Evolutionary conservation across 2,888 invertebrate species (phyloP), one percentile per base, ranked within the genome.

Genomic region (Drosophila prolongata): DNA sequence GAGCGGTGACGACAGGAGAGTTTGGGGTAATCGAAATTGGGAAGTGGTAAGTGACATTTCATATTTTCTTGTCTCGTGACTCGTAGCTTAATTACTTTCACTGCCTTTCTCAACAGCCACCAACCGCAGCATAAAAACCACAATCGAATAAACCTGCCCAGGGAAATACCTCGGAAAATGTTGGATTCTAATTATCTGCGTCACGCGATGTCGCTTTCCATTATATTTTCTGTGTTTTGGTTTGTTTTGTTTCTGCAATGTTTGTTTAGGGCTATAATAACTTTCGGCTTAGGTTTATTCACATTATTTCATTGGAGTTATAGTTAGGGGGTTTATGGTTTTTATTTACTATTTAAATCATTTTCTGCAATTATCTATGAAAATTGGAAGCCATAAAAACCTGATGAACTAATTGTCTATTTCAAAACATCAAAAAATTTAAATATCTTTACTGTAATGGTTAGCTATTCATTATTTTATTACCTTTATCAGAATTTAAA

Each of bases 61-160:
- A 54, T 57, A 59, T 50, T 66, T 65, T 62, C 58, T 54, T 61
- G 68, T 61, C 84, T 77, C 84, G 76, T 79, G 84, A 84, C 79
- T 84, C 66, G 76, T 62, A 47, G 43, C 30, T 71, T 80, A 80
- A 81, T 86, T 86, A 86, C 85, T 86, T 86, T 86, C 88, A 83
- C 85, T 85, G 75, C 76, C 74, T 82, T 76, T 72, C 77, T 49
- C 75, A 82, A 77, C 56, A 69, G 43, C 62, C 58, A 57, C 55
- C 68, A 64, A 61, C 64, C 71, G 46, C 67, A 69, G 66, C 58
- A 78, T 56, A 67, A 55, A 56, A 56, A 38, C 14, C 64, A 64
- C 58, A 59, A 64, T 55, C 69, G 34, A 38, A 59, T 54, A 10
- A 38, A 37, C 38, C 42, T 35, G 54, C 62, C 43, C 42, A 59